Base-by-base conservation (phyloP, 2,888 invertebrate genomes). In the Colostygia pectinataria region DNA sequence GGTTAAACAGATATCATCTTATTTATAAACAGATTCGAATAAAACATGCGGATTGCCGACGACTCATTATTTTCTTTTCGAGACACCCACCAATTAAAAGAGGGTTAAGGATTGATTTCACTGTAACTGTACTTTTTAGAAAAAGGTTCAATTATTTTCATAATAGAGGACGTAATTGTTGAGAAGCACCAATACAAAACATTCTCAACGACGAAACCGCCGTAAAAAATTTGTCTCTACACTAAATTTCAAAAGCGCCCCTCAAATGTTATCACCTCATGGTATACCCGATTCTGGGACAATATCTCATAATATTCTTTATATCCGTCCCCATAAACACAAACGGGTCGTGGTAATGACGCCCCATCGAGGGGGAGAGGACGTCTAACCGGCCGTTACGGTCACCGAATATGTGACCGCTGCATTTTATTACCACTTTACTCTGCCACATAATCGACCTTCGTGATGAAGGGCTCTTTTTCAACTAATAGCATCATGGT, bases 361-460 rank as follows among this genome's bases (percentile, higher is more conserved):
- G 77, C 73, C 77, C 73, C 71, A 74, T 68, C 68, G 79, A 80
- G 83, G 85, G 81, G 85, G 83, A 77, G 80, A 77, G 76, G 72
- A 76, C 78, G 77, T 64, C 84, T 80, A 86, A 83, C 84, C 84
- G 87, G 72, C 86, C 83, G 82, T 89, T 87, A 82, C 80, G 86
- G 77, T 77, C 83, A 75, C 71, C 77, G 81, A 82, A 85, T 87
- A 88, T 89, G 89, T 89, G 89, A 85, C 90, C 90, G 90, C 89
- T 90, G 89, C 88, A 88, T 90, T 90, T 90, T 90, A 90, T 89
- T 78, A 88, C 90, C 90, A 87, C 88, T 90, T 89, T 83, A 86
- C 83, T 82, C 80, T 80, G 85, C 88, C 89, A 89, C 90, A 84
- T 88, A 90, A 89, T 89, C 88, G 89, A 74, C 86, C 85, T 80